Base-by-base conservation (phyloP, 1,140 invertebrate species). In the Drosophila ogumai region DNA sequence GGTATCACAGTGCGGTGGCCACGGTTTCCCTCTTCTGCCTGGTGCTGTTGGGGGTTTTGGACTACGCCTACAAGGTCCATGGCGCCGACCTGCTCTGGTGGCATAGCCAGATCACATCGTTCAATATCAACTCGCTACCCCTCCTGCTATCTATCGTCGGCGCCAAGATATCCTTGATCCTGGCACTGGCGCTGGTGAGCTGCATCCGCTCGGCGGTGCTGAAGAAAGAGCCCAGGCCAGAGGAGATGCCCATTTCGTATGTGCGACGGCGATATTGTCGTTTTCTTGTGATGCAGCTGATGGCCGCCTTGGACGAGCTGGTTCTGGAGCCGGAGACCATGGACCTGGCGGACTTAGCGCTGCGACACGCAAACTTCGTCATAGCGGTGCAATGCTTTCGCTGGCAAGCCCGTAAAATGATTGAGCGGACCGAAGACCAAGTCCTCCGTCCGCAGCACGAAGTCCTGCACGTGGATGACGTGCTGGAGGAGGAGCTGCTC, bases 261-360 rank as follows among this genome's bases (percentile, higher is more conserved):
- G 55, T 66, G 1, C 73, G 66, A 25, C 72, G 43, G 3, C 84
- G 84, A 10, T 87, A 71, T 66, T 41, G 64, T n/a, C 76, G 67
- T 2, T 88, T 74, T 12, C 49, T 81, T 19, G 7, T 88, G 3
- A 88, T 88, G 84, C 73, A 73, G 12, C 61, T 88, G 3, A 7
- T 88, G 43, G 60, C 58, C 2, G 66, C 64, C 28, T 28, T 78
- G 3, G 46, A 88, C n/a, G 13, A 55, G 7, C 61, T 87, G 31
- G 4, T 76, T 9, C 15, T n/a, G 13, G 50, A 54, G 32, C 17
- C 32, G 32, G 12, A 1, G 44, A 22, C 15, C n/a, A 12, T 59
- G 19, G 15, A 25, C 32, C 6, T 34, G 6, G 6, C 22, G 34
- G 49, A 46, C 31, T 58, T 15, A 9, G 0, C 15, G 10, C 19